Evolutionary conservation across 2,888 invertebrate genomes (phyloP), one percentile per base, ranked within the genome.

Genomic region (Amaurobius ferox): DNA sequence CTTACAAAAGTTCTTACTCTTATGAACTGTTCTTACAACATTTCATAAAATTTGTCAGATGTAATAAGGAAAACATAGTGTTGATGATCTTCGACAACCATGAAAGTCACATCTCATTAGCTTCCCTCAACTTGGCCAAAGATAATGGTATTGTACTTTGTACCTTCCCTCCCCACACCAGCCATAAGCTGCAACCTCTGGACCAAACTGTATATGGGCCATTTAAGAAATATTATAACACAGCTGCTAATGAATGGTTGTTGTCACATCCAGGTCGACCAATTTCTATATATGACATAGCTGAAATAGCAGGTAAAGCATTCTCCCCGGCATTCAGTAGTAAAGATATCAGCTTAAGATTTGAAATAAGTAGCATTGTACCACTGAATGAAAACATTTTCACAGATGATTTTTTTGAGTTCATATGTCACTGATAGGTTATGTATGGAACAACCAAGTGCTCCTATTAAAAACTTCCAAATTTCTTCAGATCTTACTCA

Each of bases 161-260:
- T 62, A 91, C 91, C 3, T 89, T 91, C 48, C 91, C 90, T 29
- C 91, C 91, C 11, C 91, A 92, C 88, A 90, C 90, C 72, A 90
- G 91, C 3, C 91, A 90, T 72, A 91, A 91, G 88, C 74, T 92
- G 64, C 92, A 92, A 89, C 91, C 91, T 11, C 89, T 73, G 11
- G 61, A 73, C 29, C 11, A 30, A 19, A 16, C 92, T 11, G 91
- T 76, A 23, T 64, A 19, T 66, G 66, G 76, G 9, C n/a, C 66
- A 28, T 62, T 39, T 6, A 76, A 64, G 39, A 32, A 28, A 2
- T 55, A 16, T 29, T 55, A 26, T 29, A 73, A 61, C 32, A 5
- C 16, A 23, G 61, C 61, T 55, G 9, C 11, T 1, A 26, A 35
- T 16, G 11, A 32, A 1, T 73, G 61, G 73, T n/a, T 73, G 32